Percentiles rank a stretch among this genome's conserved stretches.
These are phyloP conservation scores for Eumaeus atala DNA, from an alignment of 1,140 invertebrate genomes.

Conservation along the genomic window DNA sequence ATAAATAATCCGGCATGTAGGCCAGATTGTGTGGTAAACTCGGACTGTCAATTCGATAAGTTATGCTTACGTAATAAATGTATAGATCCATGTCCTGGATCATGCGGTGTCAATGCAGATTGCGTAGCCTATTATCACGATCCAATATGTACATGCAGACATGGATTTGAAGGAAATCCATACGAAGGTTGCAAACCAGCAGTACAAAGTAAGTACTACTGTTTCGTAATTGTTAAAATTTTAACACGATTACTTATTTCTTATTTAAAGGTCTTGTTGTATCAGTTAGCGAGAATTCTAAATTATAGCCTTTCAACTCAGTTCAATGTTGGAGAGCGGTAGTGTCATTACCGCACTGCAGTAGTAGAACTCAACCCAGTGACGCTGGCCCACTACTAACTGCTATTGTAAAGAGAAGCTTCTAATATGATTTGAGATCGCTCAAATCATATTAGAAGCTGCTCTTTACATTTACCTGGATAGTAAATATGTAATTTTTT, in stretches of 20 bases:
- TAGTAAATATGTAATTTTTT: too few relatives aligned
- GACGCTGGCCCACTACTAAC: too few relatives aligned
- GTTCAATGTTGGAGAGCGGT: too few relatives aligned
- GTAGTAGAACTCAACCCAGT: too few relatives aligned
- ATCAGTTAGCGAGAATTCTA: too few relatives aligned
- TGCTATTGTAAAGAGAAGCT: too few relatives aligned
- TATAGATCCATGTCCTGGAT: conserved; percentile 86
- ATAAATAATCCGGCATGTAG: conserved; percentile 81
- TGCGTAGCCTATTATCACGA: conserved; percentile 85
- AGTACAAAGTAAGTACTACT: conserved; percentile 43
- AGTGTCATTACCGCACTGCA: too few relatives aligned
- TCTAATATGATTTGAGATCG: too few relatives aligned
- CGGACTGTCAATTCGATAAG: conserved; percentile 85
- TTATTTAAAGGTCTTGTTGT: neutral
- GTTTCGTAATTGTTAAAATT: conserved; percentile 3
- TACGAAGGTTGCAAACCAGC: conserved; percentile 83
- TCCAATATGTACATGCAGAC: conserved; percentile 84
- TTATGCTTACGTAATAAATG: conserved; percentile 86
- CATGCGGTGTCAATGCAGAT: conserved; percentile 85
- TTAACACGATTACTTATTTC: neutral
- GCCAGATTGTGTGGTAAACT: conserved; percentile 84
- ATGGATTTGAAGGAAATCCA: conserved; percentile 85
- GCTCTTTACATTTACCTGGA: too few relatives aligned
- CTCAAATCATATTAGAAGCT: too few relatives aligned
- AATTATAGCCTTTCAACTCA: too few relatives aligned